Percentiles rank a stretch among this genome's conserved stretches.
phyloP scores from a whole-genome alignment of 2,888 invertebrate species.

The Lysandra coridon region DNA sequence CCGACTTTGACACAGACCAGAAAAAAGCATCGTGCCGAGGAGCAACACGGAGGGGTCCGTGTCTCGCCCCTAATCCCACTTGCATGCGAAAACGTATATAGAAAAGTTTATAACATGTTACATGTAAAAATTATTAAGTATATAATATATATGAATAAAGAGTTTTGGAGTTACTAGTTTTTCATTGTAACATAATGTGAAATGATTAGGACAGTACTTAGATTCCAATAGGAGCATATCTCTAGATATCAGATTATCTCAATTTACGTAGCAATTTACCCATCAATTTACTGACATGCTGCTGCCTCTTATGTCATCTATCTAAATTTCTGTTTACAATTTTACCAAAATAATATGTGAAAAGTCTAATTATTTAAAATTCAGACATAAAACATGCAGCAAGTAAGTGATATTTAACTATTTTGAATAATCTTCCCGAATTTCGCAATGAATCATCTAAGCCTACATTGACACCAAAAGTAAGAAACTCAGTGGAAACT shows the following conservation, averaged over 20 bases:
- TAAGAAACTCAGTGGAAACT: neutral
- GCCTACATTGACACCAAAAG: neutral
- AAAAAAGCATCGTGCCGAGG: constrained; percentile 47
- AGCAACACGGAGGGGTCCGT: constrained; percentile 60
- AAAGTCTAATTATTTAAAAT: neutral
- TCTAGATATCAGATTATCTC: too few species aligned
- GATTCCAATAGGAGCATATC: neutral
- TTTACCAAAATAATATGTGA: neutral
- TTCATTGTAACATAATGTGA: too few species aligned
- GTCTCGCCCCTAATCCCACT: constrained; percentile 69
- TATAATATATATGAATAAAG: neutral
- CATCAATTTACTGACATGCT: neutral
- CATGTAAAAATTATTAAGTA: neutral
- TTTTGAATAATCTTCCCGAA: neutral
- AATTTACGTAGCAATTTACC: neutral
- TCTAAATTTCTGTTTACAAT: neutral
- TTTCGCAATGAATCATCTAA: neutral
- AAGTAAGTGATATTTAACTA: neutral
- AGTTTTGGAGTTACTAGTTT: too few species aligned
- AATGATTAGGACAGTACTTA: too few species aligned
- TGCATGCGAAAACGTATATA: constrained; percentile 55
- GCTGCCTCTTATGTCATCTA: too few species aligned
- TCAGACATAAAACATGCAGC: neutral
- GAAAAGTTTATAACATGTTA: neutral
- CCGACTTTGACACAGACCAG: constrained; percentile 51